Percentiles rank a stretch among this genome's conserved stretches.
phyloP scores from a whole-genome alignment of 2,797 vertebrate genomes.

The Tenualosa thibaudeaui region DNA sequence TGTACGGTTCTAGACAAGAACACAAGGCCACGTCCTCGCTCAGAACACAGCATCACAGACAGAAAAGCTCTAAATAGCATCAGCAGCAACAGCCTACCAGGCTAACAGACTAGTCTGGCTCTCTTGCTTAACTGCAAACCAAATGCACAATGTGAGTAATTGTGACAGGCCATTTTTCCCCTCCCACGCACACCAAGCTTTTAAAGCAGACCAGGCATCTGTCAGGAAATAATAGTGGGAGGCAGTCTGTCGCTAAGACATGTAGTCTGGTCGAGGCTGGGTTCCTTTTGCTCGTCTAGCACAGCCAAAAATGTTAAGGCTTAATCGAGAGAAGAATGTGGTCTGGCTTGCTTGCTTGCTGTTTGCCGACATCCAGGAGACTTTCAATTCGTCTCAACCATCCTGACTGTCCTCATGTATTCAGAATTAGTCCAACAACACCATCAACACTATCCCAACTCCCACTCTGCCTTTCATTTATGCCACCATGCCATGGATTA shows the following conservation, averaged over 20 bases:
- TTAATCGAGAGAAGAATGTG: not conserved
- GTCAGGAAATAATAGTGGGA: not conserved
- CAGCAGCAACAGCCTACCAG: not conserved
- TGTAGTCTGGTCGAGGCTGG: not conserved
- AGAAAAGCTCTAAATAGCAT: not conserved
- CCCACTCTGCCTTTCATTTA: not conserved
- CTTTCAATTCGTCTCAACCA: not conserved
- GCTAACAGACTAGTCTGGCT: not conserved
- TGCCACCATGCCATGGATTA: not conserved
- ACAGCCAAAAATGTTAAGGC: not conserved
- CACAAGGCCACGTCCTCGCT: conserved; percentile 71
- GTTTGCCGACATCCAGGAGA: not conserved
- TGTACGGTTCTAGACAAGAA: conserved; percentile 90
- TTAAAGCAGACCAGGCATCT: not conserved
- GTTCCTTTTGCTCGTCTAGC: not conserved
- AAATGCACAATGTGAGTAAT: conserved; percentile 27
- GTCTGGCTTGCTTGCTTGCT: not conserved
- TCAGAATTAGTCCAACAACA: no score
- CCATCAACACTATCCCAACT: not conserved
- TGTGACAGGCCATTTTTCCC: not conserved
- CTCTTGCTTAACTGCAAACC: not conserved
- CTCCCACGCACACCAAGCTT: not conserved
- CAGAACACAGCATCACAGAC: conserved; percentile 47
- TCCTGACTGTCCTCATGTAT: not conserved
- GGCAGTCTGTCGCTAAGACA: not conserved